Evolutionary conservation across 2,797 vertebrate species (phyloP), one percentile per base, ranked within the genome.

Genomic region (Odontamblyopus rebecca): DNA sequence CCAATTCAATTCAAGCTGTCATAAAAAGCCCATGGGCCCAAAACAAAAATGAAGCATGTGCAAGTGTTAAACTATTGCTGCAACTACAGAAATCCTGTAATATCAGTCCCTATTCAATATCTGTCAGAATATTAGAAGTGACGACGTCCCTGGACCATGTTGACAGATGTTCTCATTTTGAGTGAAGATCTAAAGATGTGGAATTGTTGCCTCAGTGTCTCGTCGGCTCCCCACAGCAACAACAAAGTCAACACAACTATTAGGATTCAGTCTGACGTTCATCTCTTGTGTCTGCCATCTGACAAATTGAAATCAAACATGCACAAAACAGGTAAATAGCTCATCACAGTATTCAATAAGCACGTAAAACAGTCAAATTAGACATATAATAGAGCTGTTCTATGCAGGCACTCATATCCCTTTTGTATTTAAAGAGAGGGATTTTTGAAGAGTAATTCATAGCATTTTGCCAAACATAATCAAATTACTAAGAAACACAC

Each of bases 281-380:
- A 61, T 78, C 76, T 79, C 74, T 71, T 51, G 71, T 51, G 67
- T 59, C 50, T 75, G 61, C 16, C 73, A 83, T 81, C 51, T 53
- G 67, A 48, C 35, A 82, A 78, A 84, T 78, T 78, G 76, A 59
- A 76, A 85, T 85, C 68, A 74, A 83, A 86, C 80, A 82, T 82
- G 61, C 70, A 80, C 79, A 72, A 85, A 71, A 61, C 56, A 65
- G 67, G 67, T 84, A 81, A 82, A 57, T 16, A 75, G 77, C 81
- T 76, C 67, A 82, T 84, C 73, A 84, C 67, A 73, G 71, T 70
- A 72, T 50, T 74, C 66, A 79, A 83, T 68, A 75, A 70, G 70
- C 75, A 57, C 61, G 68, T 61, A 71, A 69, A 73, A 63, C 30
- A 72, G 69, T 73, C 59, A 32, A 66, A 72, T 81, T 74, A 70